Evolutionary conservation across 1,140 invertebrate species (phyloP).

Genomic region (Halictus rubicundus): DNA sequence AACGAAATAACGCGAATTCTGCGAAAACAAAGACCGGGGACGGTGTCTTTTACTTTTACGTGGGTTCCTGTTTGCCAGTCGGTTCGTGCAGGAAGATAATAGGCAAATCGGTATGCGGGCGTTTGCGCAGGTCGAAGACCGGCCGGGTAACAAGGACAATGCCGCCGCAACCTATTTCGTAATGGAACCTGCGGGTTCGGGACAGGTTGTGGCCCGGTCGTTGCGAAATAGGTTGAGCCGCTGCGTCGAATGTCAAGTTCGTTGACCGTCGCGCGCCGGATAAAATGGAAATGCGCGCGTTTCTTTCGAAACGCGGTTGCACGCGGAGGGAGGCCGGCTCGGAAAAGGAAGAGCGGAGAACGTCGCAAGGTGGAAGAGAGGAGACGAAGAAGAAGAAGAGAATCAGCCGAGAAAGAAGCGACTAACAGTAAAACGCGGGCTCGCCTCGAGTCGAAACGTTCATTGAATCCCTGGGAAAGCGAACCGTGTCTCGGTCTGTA

Average conservation of each 20-base stretch:
- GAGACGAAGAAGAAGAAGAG: too few relatives aligned
- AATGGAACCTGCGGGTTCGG: constrained; percentile 28
- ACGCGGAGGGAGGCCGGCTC: too few relatives aligned
- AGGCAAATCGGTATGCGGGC: constrained; percentile 34
- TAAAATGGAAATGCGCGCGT: constrained; percentile 48
- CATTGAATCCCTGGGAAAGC: constrained; percentile 2
- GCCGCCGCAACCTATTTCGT: constrained; percentile 26
- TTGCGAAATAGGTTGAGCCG: constrained; percentile 79
- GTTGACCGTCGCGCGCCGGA: constrained; percentile 65
- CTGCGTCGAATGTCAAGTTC: constrained; percentile 72
- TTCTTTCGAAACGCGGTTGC: not conserved
- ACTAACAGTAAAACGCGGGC: not conserved
- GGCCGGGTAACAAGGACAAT: constrained; percentile 8
- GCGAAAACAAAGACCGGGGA: too few relatives aligned
- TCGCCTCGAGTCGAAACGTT: not conserved
- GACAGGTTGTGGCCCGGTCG: constrained; percentile 48
- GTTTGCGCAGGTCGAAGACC: not conserved
- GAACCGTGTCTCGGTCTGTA: constrained; percentile 18
- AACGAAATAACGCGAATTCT: too few relatives aligned
- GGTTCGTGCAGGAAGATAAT: not conserved
- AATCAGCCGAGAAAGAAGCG: too few relatives aligned
- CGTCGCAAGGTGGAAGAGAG: not conserved
- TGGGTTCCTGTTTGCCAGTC: not conserved
- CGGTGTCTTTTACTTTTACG: too few relatives aligned
- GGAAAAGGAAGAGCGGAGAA: too few relatives aligned